These are phyloP conservation scores for fruit fly (Drosophila melanogaster) DNA, from an alignment of 1,140 invertebrate species.

Conservation along the genomic window DNA sequence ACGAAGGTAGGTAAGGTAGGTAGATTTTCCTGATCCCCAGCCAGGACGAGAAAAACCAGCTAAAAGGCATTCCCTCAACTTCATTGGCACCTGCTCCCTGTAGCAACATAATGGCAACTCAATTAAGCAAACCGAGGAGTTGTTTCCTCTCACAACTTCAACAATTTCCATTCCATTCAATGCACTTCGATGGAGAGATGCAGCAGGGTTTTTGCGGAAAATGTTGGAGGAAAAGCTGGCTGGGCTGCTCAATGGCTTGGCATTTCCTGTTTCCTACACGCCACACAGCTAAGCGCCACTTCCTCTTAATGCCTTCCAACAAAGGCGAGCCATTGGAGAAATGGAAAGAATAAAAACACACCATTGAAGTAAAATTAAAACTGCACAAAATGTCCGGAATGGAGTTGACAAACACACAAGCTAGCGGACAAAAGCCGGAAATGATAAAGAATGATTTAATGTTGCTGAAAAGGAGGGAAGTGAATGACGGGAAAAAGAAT, in stretches of 20 bases:
- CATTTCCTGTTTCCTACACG: constrained; percentile 76
- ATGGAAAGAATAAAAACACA: constrained; percentile 32
- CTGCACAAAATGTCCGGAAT: constrained; percentile 67
- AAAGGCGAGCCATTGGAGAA: constrained; percentile 13
- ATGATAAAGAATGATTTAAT: constrained; percentile 81
- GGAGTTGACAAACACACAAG: constrained; percentile 56
- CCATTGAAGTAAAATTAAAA: constrained; percentile 76
- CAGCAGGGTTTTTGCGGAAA: constrained; percentile 4
- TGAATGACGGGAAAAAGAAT: not conserved
- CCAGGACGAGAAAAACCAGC: not conserved
- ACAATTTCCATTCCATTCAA: constrained; percentile 68
- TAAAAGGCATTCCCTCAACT: constrained; percentile 23
- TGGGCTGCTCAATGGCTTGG: constrained; percentile 46
- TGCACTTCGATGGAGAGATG: constrained; percentile 36
- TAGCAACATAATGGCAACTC: constrained; percentile 71
- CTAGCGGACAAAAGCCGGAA: constrained; percentile 64
- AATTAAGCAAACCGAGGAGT: constrained; percentile 76
- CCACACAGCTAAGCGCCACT: constrained; percentile 61
- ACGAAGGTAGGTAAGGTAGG: not conserved
- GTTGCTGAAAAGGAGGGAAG: constrained; percentile 32
- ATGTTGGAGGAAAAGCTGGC: not conserved
- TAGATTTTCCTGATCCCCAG: not conserved
- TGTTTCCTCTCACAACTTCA: constrained; percentile 54
- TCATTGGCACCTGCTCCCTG: constrained; percentile 36
- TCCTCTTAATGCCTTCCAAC: constrained; percentile 53